These are phyloP conservation scores for Physocephala rufipes DNA, from an alignment of 2,888 invertebrate species.

Conservation along the genomic window DNA sequence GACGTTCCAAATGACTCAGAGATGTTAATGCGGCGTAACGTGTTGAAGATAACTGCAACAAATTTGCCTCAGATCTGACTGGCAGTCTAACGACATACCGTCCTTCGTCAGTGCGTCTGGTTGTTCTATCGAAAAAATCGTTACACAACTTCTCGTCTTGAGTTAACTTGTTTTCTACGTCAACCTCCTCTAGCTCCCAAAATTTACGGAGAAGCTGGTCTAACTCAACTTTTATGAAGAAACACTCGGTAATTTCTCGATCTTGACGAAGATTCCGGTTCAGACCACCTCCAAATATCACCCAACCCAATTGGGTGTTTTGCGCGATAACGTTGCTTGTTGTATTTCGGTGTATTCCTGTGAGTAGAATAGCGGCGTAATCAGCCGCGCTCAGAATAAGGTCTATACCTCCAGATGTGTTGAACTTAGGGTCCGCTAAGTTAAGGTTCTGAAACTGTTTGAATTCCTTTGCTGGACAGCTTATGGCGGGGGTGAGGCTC, in stretches of 20 bases:
- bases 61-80: not conserved
- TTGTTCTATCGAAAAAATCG: not conserved
- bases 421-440: slow-evolving; percentile 1
- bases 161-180: not conserved
- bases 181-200: not conserved
- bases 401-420: slow-evolving; percentile 7
- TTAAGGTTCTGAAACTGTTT: not conserved
- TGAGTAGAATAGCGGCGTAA: slow-evolving; percentile 8
- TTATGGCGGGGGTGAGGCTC: not conserved
- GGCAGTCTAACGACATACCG: slow-evolving; percentile 3
- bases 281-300: not conserved
- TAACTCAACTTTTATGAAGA: slow-evolving; percentile 11
- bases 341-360: too few species aligned
- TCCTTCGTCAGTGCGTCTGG: not conserved
- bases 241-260: not conserved
- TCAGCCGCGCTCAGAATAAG: slow-evolving; percentile 22
- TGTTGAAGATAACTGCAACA: too few species aligned
- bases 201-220: slow-evolving; percentile 5
- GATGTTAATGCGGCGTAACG: not conserved
- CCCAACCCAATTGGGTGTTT: too few species aligned
- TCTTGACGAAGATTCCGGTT: not conserved
- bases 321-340: not conserved
- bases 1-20: not conserved
- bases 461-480: not conserved
- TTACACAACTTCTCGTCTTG: not conserved